A percentile compares a stretch with the other conserved stretches of the same genome.
phyloP scores from a whole-genome alignment of 2,113 vertebrate genomes.

The Pelmatolapia mariae region DNA sequence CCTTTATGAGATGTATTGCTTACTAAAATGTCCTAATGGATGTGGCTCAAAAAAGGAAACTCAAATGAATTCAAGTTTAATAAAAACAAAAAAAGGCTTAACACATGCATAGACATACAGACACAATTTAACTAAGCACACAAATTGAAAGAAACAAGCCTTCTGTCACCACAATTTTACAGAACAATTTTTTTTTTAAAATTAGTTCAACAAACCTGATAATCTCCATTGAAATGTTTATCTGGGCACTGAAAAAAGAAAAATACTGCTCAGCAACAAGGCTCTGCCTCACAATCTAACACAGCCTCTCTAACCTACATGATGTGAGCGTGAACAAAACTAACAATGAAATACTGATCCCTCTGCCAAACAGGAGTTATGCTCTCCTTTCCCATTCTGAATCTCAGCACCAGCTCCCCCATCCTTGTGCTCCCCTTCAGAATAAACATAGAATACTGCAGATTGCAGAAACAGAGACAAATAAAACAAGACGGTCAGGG shows the following conservation, averaged over 20 bases:
- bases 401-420: conserved; percentile 2
- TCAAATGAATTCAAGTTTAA: not conserved
- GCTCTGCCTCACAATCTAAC: not conserved
- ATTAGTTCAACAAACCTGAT: conserved; percentile 28
- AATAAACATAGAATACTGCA: conserved; percentile 26
- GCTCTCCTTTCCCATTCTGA: conserved; percentile 4
- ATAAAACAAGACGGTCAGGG: not conserved
- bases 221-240: conserved; percentile 26
- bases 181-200: not conserved
- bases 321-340: conserved; percentile 44
- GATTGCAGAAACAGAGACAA: not conserved
- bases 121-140: not conserved
- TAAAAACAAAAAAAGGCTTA: not conserved
- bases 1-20: not conserved
- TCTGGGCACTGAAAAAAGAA: not conserved
- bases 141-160: not conserved
- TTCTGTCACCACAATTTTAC: not conserved
- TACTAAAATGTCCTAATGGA: not conserved
- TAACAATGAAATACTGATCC: conserved; percentile 40
- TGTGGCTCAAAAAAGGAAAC: not conserved
- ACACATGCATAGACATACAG: not conserved
- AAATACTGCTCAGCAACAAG: not conserved
- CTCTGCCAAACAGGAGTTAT: conserved; percentile 37
- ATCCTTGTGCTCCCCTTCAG: not conserved
- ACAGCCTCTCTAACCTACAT: conserved; percentile 5